Base-by-base conservation (phyloP, 2,113 vertebrate species). In the Oryzias javanicus region DNA sequence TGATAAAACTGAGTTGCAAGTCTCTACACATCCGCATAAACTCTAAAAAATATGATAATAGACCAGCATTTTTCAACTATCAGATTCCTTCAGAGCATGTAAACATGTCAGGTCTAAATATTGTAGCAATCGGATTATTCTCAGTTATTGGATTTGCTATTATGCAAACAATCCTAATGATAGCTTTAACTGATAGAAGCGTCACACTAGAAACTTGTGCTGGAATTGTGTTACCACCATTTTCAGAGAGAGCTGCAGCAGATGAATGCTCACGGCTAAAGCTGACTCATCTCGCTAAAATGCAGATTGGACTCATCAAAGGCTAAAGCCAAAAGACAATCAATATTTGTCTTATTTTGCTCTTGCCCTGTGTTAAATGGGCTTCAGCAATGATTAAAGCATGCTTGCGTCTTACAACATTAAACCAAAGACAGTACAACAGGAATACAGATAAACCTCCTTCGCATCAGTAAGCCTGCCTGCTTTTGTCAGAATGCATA, bases 331-430 rank as follows among this genome's bases (percentile, higher is more conserved):
- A 48, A 8, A 10, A 27, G 16, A 12, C 8, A 16, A 35, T 29
- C 25, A 14, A 52, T 52, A 12, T 18, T 52, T 27, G 49, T 24
- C n/a, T 18, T 54, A 13, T 54, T 29, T 54, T 54, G 51, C n/a
- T 54, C 40, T 54, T 19, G 46, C n/a, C 3, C 15, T 14, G 0
- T 13, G 5, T 41, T n/a, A 54, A 27, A 25, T 17, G 12, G 16
- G 24, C 42, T 45, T 57, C 51, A 42, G 6, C 46, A 25, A 42
- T 42, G 6, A 24, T 60, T 47, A 20, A 6, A 20, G 8, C 2
- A 27, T 40, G 15, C 18, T 47, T 25, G 42, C 3, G 17, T 18
- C 13, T n/a, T 42, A 58, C 51, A 56, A 55, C 18, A 13, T 15
- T 45, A 29, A 61, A 54, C 46, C 22, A 42, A 41, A 6, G 18